phyloP scores from a whole-genome alignment of 2,888 invertebrate species.

The Portevinia maculata region DNA sequence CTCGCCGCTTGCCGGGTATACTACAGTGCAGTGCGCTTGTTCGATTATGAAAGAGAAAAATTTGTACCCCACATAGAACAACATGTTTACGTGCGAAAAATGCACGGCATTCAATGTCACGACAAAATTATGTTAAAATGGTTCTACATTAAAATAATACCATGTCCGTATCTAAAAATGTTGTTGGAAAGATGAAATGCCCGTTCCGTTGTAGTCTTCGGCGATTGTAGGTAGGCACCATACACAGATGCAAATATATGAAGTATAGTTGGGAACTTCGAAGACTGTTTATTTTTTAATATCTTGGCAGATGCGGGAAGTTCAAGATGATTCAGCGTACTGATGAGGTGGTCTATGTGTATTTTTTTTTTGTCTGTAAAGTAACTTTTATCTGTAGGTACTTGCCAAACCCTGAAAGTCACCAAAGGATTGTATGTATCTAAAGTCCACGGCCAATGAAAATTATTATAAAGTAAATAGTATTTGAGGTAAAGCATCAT shows the following conservation, averaged over 20 bases:
- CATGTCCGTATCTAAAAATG: slow-evolving; percentile 71
- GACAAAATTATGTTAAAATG: slow-evolving; percentile 78
- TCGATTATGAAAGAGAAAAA: slow-evolving; percentile 71
- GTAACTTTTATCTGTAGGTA: not conserved
- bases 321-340: slow-evolving; percentile 35
- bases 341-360: slow-evolving; percentile 50
- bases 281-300: slow-evolving; percentile 18
- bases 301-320: slow-evolving; percentile 31
- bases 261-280: slow-evolving; percentile 39
- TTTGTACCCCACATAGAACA: slow-evolving; percentile 72
- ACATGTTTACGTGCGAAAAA: slow-evolving; percentile 76
- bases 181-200: slow-evolving; percentile 70
- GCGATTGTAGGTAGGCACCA: slow-evolving; percentile 17
- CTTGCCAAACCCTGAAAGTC: slow-evolving; percentile 8
- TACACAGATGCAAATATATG: slow-evolving; percentile 41
- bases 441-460: slow-evolving; percentile 42
- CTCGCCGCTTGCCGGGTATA: slow-evolving; percentile 8
- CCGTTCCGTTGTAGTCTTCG: slow-evolving; percentile 23
- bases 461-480: slow-evolving; percentile 48
- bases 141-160: slow-evolving; percentile 78
- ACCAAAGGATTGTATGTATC: slow-evolving; percentile 21
- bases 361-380: slow-evolving; percentile 10
- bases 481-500: slow-evolving; percentile 31
- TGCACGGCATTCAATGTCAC: slow-evolving; percentile 79
- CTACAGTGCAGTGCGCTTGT: slow-evolving; percentile 26